A percentile compares a stretch with the other conserved stretches of the same genome.
These are phyloP conservation scores for Nyctibius bracteatus DNA, from an alignment of 2,113 vertebrate species.

Conservation along the genomic window DNA sequence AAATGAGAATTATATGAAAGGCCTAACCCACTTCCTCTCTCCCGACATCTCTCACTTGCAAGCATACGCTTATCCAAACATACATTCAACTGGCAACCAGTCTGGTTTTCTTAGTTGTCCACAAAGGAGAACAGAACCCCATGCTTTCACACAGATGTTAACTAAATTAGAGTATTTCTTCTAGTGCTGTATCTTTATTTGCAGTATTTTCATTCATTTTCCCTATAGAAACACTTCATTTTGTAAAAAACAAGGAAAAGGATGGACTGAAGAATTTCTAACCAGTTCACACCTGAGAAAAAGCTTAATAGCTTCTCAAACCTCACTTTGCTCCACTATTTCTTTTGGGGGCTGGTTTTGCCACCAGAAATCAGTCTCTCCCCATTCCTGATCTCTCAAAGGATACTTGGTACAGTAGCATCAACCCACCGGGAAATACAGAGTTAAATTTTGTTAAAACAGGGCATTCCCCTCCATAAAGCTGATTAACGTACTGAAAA, in stretches of 20 bases:
- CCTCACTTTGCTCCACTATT: not conserved
- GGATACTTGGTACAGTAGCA: not conserved
- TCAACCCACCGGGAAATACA: not conserved
- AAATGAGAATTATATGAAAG: not conserved
- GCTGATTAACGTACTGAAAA: constrained; percentile 20
- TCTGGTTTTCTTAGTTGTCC: not conserved
- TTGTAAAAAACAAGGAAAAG: not conserved
- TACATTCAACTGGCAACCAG: not conserved
- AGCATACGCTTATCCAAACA: not conserved
- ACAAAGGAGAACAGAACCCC: not conserved
- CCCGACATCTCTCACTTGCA: not conserved
- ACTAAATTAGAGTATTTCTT: not conserved
- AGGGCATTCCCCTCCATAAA: not conserved
- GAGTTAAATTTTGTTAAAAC: constrained; percentile 10
- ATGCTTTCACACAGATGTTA: not conserved
- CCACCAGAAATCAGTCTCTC: not conserved
- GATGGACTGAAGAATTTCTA: not conserved
- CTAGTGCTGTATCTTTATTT: not conserved
- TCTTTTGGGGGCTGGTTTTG: not conserved
- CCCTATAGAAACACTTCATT: not conserved
- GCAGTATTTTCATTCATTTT: not conserved
- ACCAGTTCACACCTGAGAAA: not conserved
- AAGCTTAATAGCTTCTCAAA: not conserved
- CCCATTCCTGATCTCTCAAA: not conserved
- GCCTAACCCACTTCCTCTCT: not conserved